Evolutionary conservation across 2,888 invertebrate genomes (phyloP), one percentile per base, ranked within the genome.

Genomic region (Dusona sp.): DNA sequence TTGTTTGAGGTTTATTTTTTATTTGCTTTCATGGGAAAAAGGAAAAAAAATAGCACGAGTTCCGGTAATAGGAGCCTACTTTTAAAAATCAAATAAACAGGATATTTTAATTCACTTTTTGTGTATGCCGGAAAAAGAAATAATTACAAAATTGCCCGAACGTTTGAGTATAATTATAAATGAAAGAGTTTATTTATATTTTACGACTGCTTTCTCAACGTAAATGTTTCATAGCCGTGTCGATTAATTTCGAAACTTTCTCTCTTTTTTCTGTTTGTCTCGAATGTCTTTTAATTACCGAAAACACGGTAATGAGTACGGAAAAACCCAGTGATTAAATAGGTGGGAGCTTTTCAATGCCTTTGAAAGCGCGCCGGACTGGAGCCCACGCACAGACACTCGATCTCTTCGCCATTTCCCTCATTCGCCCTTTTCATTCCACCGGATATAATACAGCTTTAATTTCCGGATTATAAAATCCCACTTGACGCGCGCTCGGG

Each of bases 381-480:
- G 16, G 65, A 22, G 64, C 25, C 77, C 73, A 77, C 70, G 75
- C 75, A 54, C 70, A 84, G 73, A 73, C 86, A 68, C 70, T 83
- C 75, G 83, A 82, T 77, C 79, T 61, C 84, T 54, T 25, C 13
- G 54, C 68, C 68, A 61, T 82, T 86, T 82, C 74, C 72, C 79
- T 65, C 70, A 79, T 82, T 75, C 74, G 51, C 78, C 82, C 86
- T 85, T 87, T 88, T 77, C 70, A 67, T 87, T 83, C 89, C 77
- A 75, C 91, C 92, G 91, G 91, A 93, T 93, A 92, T 92, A 93
- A 93, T 92, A 92, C 92, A 92, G 92, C 91, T 93, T 93, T 93
- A 93, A 93, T 93, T 93, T 93, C 93, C 92, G 93, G 92, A 93
- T 93, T 93, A 93, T 93, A 92, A 93, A 92, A 92, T 92, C 91